phyloP scores from a whole-genome alignment of 2,888 invertebrate genomes.

The Dryadula phaetusa region DNA sequence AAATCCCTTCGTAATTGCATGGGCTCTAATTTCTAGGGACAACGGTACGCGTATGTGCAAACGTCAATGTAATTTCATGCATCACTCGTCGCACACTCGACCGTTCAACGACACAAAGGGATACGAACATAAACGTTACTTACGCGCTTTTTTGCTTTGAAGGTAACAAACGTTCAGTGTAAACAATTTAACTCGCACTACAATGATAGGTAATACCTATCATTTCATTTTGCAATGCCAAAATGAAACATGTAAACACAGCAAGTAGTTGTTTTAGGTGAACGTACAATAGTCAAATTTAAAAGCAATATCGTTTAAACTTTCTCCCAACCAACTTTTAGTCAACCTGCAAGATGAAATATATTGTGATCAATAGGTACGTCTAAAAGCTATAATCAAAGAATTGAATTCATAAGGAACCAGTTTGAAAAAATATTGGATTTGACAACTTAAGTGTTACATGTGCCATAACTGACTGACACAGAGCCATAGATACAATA shows the following conservation, averaged over 20 bases:
- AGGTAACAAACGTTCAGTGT: background rate
- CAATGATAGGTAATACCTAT: slow-evolving; percentile 56
- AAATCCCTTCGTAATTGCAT: background rate
- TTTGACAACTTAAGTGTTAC: background rate
- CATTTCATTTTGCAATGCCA: slow-evolving; percentile 17
- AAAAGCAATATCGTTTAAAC: background rate
- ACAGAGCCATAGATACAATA: too few relatives aligned
- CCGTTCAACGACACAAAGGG: slow-evolving; percentile 64
- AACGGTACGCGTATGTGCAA: slow-evolving; percentile 35
- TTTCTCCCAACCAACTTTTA: background rate
- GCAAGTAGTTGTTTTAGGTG: too few relatives aligned
- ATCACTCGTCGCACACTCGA: slow-evolving; percentile 53
- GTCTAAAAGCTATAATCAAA: background rate
- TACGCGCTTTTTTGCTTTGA: slow-evolving; percentile 51
- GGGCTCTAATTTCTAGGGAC: slow-evolving; percentile 25
- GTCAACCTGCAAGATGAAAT: background rate
- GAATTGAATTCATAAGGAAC: background rate
- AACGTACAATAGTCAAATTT: background rate
- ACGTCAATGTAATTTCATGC: slow-evolving; percentile 46
- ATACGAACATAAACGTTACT: slow-evolving; percentile 62
- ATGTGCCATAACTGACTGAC: too few relatives aligned
- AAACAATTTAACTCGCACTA: background rate
- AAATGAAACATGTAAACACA: background rate
- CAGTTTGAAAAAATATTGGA: background rate
- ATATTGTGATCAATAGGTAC: background rate